Percentiles rank a stretch among this genome's conserved stretches.
Conservation (phyloP, 2,797 vertebrate genomes). For the Euthynnus affinis region DNA sequence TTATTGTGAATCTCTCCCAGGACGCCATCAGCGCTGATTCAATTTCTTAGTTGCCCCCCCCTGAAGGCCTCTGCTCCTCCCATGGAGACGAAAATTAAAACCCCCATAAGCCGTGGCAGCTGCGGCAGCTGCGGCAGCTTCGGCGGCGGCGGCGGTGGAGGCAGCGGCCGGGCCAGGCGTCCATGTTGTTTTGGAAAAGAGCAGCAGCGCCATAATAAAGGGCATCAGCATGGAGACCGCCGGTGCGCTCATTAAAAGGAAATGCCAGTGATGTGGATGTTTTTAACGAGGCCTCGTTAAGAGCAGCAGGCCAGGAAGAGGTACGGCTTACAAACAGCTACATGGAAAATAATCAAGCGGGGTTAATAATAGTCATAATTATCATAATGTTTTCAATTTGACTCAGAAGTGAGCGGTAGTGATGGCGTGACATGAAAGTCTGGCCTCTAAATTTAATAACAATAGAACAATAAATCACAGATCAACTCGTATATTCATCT, state of each 20-base stretch:
- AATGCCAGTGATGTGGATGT: conserved; percentile 72
- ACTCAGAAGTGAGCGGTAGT: conserved; percentile 7
- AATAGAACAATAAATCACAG: too few relatives aligned
- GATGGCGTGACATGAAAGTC: not conserved
- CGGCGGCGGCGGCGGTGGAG: not conserved
- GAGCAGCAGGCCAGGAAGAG: conserved; percentile 42
- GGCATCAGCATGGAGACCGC: conserved; percentile 54
- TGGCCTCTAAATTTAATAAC: not conserved
- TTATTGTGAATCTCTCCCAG: conserved; percentile 62
- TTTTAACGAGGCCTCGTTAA: conserved; percentile 77
- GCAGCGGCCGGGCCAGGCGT: conserved; percentile 27
- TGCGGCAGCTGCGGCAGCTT: conserved; percentile 37
- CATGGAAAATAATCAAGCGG: conserved; percentile 52
- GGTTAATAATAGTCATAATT: conserved; percentile 62
- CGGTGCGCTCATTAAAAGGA: conserved; percentile 57
- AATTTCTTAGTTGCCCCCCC: conserved; percentile 64
- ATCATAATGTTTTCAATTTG: conserved; percentile 49
- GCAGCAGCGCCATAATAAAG: conserved; percentile 42
- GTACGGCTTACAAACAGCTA: conserved; percentile 55
- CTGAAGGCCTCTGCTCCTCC: conserved; percentile 56
- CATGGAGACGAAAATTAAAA: conserved; percentile 59
- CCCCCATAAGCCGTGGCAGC: conserved; percentile 47
- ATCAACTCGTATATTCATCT: too few relatives aligned
- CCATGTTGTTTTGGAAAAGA: conserved; percentile 78
- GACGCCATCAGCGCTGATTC: conserved; percentile 71